A percentile compares a stretch with the other conserved stretches of the same genome.
Conservation (phyloP, 2,888 invertebrate species). For the Nemapogon koenigi region DNA sequence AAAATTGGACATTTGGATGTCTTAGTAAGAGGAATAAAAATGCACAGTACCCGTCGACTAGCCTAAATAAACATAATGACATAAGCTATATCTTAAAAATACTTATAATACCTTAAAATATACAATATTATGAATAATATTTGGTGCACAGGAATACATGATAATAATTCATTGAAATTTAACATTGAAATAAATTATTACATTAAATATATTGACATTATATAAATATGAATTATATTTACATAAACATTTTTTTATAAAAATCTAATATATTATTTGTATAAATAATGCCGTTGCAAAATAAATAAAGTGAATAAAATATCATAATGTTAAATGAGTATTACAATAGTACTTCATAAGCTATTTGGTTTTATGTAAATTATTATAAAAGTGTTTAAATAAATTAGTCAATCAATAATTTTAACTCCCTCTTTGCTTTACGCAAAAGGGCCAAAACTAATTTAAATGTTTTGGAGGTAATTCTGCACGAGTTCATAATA, state of each 20-base stretch:
- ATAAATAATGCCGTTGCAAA: not conserved
- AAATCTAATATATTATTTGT: constrained; percentile 1
- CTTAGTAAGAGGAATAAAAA: constrained; percentile 28
- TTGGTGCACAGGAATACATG: constrained; percentile 17
- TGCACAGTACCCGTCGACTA: constrained; percentile 64
- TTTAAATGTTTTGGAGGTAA: constrained; percentile 21
- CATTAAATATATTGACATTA: constrained; percentile 19
- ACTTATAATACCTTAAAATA: not conserved
- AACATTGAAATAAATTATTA: constrained; percentile 1
- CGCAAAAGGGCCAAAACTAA: constrained; percentile 27
- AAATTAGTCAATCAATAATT: constrained; percentile 21
- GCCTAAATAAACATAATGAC: constrained; percentile 30
- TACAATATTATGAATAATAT: constrained; percentile 9
- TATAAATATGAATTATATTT: constrained; percentile 13
- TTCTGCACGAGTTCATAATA: constrained; percentile 14
- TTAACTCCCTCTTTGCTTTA: constrained; percentile 25
- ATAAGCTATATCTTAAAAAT: not conserved
- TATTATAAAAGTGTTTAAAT: constrained; percentile 8
- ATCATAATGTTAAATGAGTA: constrained; percentile 4
- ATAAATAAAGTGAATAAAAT: not conserved
- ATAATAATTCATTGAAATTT: too few relatives aligned
- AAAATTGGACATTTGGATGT: constrained; percentile 54
- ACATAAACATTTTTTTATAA: constrained; percentile 2
- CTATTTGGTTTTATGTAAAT: constrained; percentile 8
- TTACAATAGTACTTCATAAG: not conserved